These are phyloP conservation scores for Spodoptera litura DNA, from an alignment of 1,140 invertebrate species.

Conservation along the genomic window DNA sequence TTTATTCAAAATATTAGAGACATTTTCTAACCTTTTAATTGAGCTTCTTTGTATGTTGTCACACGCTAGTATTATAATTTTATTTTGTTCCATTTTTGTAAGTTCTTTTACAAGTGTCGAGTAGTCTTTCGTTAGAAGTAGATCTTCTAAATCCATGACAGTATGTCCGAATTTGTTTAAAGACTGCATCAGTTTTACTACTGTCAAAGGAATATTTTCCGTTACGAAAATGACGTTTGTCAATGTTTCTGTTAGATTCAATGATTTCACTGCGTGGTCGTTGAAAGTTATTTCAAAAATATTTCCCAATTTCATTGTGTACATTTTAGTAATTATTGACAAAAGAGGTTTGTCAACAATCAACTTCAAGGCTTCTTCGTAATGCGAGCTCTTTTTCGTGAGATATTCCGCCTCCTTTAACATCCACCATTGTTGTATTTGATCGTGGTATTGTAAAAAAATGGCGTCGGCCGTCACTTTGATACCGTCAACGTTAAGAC, in stretches of 20 bases:
- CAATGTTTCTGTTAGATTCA: not conserved
- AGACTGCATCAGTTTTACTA: constrained; percentile 14
- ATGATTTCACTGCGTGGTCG: not conserved
- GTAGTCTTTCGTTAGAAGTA: constrained; percentile 10
- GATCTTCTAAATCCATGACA: constrained; percentile 21
- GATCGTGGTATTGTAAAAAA: constrained; percentile 28
- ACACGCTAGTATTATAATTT: constrained; percentile 9
- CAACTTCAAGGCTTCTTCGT: not conserved
- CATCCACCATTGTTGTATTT: constrained; percentile 40
- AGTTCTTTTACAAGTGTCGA: constrained; percentile 5
- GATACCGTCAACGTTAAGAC: not conserved
- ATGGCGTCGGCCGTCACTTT: not conserved
- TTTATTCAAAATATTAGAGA: not conserved
- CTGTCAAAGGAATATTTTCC: not conserved
- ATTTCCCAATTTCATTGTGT: too few species aligned
- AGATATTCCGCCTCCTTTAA: not conserved
- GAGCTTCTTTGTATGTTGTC: not conserved
- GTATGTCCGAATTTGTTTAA: not conserved
- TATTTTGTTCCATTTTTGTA: not conserved
- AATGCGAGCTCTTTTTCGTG: not conserved
- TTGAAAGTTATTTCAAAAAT: not conserved
- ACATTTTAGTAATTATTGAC: too few species aligned
- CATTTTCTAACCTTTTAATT: not conserved
- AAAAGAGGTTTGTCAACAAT: not conserved
- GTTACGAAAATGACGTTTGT: not conserved